phyloP scores from a whole-genome alignment of 2,113 vertebrate species.

The Gorsachius goisagi region DNA sequence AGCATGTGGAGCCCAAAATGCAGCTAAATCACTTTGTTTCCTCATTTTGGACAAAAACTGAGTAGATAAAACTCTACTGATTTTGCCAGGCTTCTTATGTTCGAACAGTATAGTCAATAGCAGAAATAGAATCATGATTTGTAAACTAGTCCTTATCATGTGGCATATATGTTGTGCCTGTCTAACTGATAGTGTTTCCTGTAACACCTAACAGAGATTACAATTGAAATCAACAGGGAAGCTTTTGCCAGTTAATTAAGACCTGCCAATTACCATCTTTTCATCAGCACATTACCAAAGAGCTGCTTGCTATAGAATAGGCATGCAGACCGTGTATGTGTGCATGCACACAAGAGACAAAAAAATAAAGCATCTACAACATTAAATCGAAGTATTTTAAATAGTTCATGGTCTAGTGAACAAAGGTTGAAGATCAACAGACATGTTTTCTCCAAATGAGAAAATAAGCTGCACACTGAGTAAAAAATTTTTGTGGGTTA shows the following conservation, averaged over 20 bases:
- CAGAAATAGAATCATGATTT: background rate
- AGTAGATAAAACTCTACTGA: background rate
- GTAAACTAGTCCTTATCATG: background rate
- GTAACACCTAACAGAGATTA: background rate
- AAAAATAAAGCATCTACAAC: background rate
- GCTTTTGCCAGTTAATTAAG: constrained; percentile 45
- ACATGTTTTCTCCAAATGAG: background rate
- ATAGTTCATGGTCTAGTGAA: background rate
- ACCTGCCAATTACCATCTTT: background rate
- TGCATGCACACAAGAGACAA: background rate
- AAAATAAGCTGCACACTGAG: background rate
- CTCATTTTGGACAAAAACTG: background rate
- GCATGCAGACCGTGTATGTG: background rate
- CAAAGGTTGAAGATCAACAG: background rate
- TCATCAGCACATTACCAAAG: background rate
- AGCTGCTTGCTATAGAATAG: background rate
- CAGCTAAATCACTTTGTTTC: background rate
- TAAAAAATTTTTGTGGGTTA: background rate
- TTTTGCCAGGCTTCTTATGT: background rate
- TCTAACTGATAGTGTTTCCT: background rate
- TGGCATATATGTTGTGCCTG: background rate
- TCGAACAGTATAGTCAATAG: background rate
- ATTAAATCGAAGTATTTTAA: background rate
- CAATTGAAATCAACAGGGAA: background rate
- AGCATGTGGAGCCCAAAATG: background rate